Conservation (phyloP, 2,113 vertebrate species). For the Polypterus senegalus region DNA sequence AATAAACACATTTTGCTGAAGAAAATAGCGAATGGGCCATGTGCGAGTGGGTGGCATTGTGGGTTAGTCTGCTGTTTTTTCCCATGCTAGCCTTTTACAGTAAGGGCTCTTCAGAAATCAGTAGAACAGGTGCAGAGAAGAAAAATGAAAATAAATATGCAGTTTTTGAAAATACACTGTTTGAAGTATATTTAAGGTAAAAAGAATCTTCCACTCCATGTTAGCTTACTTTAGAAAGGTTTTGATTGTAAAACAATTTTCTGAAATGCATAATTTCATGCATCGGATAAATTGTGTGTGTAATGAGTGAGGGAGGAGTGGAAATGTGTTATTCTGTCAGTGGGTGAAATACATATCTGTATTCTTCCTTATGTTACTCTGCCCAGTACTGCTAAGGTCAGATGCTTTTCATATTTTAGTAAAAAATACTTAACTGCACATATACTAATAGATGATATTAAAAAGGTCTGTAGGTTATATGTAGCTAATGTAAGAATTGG, state of each 20-base stretch:
- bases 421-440: too few species aligned
- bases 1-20: constrained; percentile 50
- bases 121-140: background rate
- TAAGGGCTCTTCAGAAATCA: constrained; percentile 30
- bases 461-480: too few species aligned
- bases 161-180: too few species aligned
- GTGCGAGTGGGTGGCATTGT: constrained; percentile 66
- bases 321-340: constrained; percentile 37
- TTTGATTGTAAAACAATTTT: constrained; percentile 15
- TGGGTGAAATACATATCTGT: constrained; percentile 38
- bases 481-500: too few species aligned
- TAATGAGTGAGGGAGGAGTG: constrained; percentile 23
- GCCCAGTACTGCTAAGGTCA: constrained; percentile 19
- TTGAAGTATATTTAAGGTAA: background rate
- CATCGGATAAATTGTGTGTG: constrained; percentile 33
- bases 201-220: background rate
- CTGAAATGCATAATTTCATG: constrained; percentile 31
- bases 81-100: constrained; percentile 62
- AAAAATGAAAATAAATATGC: background rate
- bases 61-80: constrained; percentile 64
- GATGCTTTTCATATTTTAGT: background rate
- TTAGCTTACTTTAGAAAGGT: background rate
- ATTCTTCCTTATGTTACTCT: constrained; percentile 49
- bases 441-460: too few species aligned
- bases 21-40: constrained; percentile 67